These are phyloP conservation scores for Enteromius anoplus DNA, from an alignment of 2,797 vertebrate genomes.

Conservation along the genomic window DNA sequence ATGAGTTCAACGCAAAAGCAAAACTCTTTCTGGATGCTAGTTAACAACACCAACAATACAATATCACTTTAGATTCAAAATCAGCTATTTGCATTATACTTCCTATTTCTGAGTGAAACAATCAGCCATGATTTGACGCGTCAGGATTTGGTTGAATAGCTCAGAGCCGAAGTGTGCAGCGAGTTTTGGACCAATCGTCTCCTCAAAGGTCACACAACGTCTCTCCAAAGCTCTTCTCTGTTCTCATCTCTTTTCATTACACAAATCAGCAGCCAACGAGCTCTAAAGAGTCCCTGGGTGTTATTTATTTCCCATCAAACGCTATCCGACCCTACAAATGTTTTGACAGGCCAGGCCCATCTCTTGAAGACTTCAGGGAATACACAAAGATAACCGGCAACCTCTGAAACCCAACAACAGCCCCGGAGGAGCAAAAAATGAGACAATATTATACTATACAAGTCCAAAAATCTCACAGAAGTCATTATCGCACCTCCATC, in stretches of 20 bases:
- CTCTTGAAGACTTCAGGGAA: slow-evolving; percentile 65
- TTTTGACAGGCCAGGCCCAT: slow-evolving; percentile 63
- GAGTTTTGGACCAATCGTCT: slow-evolving; percentile 15
- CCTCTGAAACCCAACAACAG: slow-evolving; percentile 49
- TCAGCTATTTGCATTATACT: neutral
- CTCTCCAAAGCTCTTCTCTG: slow-evolving; percentile 70
- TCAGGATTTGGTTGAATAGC: neutral
- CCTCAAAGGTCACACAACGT: slow-evolving; percentile 71
- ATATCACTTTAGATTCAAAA: neutral
- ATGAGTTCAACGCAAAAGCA: neutral
- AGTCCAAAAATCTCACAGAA: slow-evolving; percentile 68
- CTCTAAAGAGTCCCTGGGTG: slow-evolving; percentile 52
- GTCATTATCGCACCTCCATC: slow-evolving; percentile 58
- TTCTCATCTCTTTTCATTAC: slow-evolving; percentile 69
- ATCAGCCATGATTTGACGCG: neutral
- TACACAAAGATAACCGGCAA: slow-evolving; percentile 58
- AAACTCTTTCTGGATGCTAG: neutral
- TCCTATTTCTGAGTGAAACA: neutral
- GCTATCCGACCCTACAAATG: slow-evolving; percentile 65
- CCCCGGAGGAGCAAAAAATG: slow-evolving; percentile 50
- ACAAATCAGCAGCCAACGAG: slow-evolving; percentile 74
- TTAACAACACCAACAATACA: too few species aligned
- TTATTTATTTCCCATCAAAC: slow-evolving; percentile 41
- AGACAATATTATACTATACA: slow-evolving; percentile 50
- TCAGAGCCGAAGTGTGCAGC: slow-evolving; percentile 24